Conservation (phyloP, 92 coral and sea anemone genomes). For the Epizoanthus rinbou region DNA sequence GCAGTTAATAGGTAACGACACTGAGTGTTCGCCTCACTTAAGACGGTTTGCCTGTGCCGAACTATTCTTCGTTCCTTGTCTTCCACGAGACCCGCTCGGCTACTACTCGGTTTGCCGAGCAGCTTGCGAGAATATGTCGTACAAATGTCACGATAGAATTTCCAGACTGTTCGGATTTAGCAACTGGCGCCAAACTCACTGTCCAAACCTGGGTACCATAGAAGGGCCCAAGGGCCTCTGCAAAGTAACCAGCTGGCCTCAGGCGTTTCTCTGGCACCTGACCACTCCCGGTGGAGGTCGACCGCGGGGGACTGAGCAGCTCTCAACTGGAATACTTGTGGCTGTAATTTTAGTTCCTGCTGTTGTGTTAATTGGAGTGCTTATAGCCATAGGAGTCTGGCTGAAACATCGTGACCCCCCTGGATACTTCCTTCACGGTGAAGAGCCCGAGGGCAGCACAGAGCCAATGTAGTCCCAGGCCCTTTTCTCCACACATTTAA, state of each 20-base stretch:
- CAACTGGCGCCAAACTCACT: slow-evolving; percentile 22
- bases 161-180: neutral
- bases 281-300: neutral
- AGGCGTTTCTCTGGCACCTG: slow-evolving; percentile 20
- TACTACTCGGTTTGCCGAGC: slow-evolving; percentile 36
- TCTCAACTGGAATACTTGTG: neutral
- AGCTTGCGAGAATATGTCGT: slow-evolving; percentile 14
- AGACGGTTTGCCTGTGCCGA: slow-evolving; percentile 11
- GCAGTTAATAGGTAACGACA: slow-evolving; percentile 23
- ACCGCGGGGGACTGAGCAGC: slow-evolving; percentile 2
- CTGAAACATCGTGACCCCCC: slow-evolving; percentile 5
- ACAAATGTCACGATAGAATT: slow-evolving; percentile 21
- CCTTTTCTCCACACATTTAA: too few species aligned
- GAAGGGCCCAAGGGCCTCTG: slow-evolving; percentile 36
- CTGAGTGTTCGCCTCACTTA: neutral
- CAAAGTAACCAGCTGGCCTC: slow-evolving; percentile 31
- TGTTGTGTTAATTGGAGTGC: neutral
- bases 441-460: neutral
- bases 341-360: slow-evolving; percentile 1
- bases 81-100: slow-evolving; percentile 16
- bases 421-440: neutral
- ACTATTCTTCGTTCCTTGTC: slow-evolving; percentile 1
- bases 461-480: neutral
- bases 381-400: slow-evolving; percentile 15
- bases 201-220: slow-evolving; percentile 22